phyloP scores from a whole-genome alignment of 2,113 vertebrate species.

The Ciconia maguari region DNA sequence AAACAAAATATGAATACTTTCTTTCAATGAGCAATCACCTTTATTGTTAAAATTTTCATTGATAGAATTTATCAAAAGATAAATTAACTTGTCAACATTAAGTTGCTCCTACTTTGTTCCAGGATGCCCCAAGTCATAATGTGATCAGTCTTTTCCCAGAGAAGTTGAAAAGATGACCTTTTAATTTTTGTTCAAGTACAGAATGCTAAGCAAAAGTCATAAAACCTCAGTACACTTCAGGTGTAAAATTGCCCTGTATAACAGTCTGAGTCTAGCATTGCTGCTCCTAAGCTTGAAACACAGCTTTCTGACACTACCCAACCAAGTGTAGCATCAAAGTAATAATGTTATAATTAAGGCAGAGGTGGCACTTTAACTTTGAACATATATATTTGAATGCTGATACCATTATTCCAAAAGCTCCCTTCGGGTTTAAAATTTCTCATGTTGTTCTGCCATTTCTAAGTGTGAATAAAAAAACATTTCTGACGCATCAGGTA shows the following conservation, averaged over 20 bases:
- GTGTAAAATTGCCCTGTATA: background rate
- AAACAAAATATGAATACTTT: background rate
- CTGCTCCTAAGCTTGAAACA: background rate
- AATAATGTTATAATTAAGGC: background rate
- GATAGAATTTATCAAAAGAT: background rate
- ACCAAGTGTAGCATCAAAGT: background rate
- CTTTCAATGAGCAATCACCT: background rate
- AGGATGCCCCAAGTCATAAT: background rate
- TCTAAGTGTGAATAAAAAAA: background rate
- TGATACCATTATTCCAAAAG: background rate
- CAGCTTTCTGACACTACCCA: background rate
- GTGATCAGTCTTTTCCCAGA: background rate
- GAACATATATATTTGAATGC: background rate
- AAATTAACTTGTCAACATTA: slow-evolving; percentile 10
- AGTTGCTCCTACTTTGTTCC: background rate
- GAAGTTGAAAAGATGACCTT: slow-evolving; percentile 12
- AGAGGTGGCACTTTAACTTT: background rate
- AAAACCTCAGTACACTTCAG: background rate
- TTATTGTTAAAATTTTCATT: background rate
- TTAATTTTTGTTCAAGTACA: background rate
- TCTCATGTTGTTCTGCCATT: background rate
- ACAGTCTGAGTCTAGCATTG: background rate
- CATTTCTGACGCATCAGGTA: background rate
- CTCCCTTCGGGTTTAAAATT: background rate
- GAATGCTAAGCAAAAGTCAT: background rate